phyloP scores from a whole-genome alignment of 92 coral and sea anemone genomes.

The Zoanthus sociatus region DNA sequence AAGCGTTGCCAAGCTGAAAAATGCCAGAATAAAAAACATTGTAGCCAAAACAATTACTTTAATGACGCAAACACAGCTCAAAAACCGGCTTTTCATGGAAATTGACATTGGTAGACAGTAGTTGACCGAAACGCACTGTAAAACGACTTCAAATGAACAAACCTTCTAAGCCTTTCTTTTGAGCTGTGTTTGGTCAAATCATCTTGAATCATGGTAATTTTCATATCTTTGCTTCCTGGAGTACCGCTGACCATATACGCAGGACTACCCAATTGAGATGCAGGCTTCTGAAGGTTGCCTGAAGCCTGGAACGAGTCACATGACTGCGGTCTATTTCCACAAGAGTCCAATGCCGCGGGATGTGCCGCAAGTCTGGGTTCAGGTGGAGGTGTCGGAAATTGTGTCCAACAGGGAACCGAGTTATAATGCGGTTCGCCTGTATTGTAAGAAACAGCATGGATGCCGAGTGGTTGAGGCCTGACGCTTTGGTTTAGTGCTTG shows the following conservation, averaged over 20 bases:
- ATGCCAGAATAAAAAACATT: too few species aligned
- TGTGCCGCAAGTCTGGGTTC: constrained; percentile 32
- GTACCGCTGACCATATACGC: constrained; percentile 94
- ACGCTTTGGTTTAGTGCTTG: neutral
- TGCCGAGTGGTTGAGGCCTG: constrained; percentile 13
- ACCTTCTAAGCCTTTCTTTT: constrained; percentile 90
- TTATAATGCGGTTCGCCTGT: constrained; percentile 17
- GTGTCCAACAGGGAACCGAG: constrained; percentile 36
- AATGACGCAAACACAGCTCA: too few species aligned
- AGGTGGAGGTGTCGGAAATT: constrained; percentile 43
- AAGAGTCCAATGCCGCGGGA: neutral
- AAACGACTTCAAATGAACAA: neutral
- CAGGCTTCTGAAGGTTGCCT: neutral
- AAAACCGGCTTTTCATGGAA: neutral
- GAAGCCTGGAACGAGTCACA: constrained; percentile 36
- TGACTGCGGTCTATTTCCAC: constrained; percentile 32
- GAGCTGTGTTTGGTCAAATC: constrained; percentile 94
- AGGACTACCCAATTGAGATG: constrained; percentile 66
- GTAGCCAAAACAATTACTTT: too few species aligned
- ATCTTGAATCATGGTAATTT: constrained; percentile 79
- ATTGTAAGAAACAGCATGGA: neutral
- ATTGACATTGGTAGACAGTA: neutral
- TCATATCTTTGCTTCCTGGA: constrained; percentile 90
- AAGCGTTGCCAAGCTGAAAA: too few species aligned
- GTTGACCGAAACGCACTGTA: neutral